Percentiles rank a stretch among this genome's conserved stretches.
Evolutionary conservation across 2,113 vertebrate species (phyloP).

Genomic region (Corvus cornix): DNA sequence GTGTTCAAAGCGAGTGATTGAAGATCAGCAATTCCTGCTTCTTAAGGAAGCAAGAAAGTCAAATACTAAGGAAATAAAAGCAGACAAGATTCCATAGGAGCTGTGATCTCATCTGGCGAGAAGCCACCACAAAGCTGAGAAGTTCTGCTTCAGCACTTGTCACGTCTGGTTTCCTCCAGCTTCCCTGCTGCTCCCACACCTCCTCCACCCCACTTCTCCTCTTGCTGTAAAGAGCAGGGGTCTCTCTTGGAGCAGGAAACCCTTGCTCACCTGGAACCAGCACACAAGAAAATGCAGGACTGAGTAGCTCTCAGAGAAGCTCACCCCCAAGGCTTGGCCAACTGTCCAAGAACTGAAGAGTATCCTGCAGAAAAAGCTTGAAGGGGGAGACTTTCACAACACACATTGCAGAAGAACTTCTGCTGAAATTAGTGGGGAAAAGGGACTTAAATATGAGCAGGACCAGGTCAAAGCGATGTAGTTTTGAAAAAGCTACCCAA

Average conservation of each 20-base stretch:
- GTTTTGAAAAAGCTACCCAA: neutral
- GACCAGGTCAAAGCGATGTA: neutral
- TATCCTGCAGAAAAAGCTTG: neutral
- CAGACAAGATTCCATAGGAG: conserved; percentile 35
- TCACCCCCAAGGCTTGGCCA: neutral
- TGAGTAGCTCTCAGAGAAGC: neutral
- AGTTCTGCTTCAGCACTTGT: conserved; percentile 42
- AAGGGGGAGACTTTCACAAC: neutral
- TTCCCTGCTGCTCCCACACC: neutral
- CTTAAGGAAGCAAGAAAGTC: conserved; percentile 10
- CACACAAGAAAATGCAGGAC: neutral
- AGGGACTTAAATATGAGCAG: neutral
- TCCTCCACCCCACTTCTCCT: neutral
- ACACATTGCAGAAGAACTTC: neutral
- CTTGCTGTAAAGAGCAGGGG: neutral
- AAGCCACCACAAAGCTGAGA: conserved; percentile 8
- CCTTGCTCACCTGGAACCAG: neutral
- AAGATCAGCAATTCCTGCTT: neutral
- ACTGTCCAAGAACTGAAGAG: neutral
- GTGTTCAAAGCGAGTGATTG: neutral
- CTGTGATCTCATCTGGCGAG: conserved; percentile 25
- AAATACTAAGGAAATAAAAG: conserved; percentile 35
- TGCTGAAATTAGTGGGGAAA: neutral
- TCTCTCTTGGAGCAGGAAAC: neutral
- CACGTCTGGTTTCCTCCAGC: neutral